Base-by-base conservation (phyloP, 35 echinoderm and acorn worm genomes). In the Apostichopus parvimensis region DNA sequence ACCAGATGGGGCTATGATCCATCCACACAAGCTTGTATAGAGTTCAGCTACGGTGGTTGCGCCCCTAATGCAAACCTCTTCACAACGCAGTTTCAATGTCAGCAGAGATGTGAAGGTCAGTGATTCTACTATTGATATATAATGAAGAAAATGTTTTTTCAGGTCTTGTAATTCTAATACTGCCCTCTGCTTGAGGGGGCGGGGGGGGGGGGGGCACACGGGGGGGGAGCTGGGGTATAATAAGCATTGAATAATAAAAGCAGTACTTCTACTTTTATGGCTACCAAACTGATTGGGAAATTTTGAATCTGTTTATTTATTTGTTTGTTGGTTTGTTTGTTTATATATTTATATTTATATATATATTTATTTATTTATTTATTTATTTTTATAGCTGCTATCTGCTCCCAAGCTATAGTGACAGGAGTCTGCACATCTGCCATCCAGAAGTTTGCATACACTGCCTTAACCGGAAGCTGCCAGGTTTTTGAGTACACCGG, bases 31-130 rank as follows among this genome's bases (percentile, higher is more conserved):
- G 25, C 53, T 26, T 80, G 78, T 12, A 25, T 80, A 0, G 9
- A 45, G 9, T 25, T 80, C 34, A 80, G 24, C 17, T 13, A 45
- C 34, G 78, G 78, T 5, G 25, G 22, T 13, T 80, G 78, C 25
- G 12, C 25, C 53, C 4, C 25, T 34, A 80, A 21, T 1, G 78
- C 20, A 0, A 80, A 80, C 12, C 34, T 80, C 78, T 80, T 80
- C 34, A 53, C 78, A 1, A 25, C 78, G 5, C 78, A 80, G 78
- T 6, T 12, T 6, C 12, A 5, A 45, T 80, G 78, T 34, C 78
- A 80, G 34, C 24, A 26, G 25, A 25, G 78, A 53, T 80, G 78
- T 80, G 78, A 80, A 80, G 25, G 78, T 80, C 1, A 80, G 78
- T 34, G 28, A 34, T 34, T 34, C 28, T 34, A 34, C 28, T 34